Evolutionary conservation across 2,113 vertebrate genomes (phyloP), one percentile per base, ranked within the genome.

Genomic region (Acanthisitta chloris): DNA sequence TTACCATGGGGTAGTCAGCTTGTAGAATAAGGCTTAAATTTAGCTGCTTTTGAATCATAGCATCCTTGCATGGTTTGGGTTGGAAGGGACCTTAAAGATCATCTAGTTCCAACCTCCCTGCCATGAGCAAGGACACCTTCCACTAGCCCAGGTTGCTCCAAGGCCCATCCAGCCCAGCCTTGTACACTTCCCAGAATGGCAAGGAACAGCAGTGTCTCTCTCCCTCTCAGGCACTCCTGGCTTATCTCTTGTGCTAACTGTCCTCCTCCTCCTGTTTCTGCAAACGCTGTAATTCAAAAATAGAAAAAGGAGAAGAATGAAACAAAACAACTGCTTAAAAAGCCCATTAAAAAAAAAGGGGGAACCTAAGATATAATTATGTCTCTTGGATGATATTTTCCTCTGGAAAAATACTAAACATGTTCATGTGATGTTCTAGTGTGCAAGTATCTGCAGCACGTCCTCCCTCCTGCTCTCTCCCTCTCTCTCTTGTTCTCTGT

Each of bases 231-330:
- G 84, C 48, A 65, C n/a, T 46, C 36, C 4, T 90, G 69, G 48
- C 66, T 95, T 72, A 74, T 94, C 80, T 86, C 77, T 51, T 71
- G 78, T 78, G 59, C 78, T 86, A 87, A 19, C 82, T 92, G 87
- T 86, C 84, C 81, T 65, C 88, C 77, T 88, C 82, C 95, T 92
- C 83, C 80, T 90, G 48, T 51, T 96, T 78, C 93, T 97, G 91
- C 86, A 94, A 85, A 79, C 0, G 2, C 45, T 92, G 77, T 87
- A 55, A 76, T 88, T 92, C 52, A 1, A 94, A 96, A 97, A 94
- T 92, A 96, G 96, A 87, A 93, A 93, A 97, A 96, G 90, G 81
- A 95, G 94, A 97, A 95, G 90, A 91, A 95, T 58, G 54, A 96
- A 95, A 74, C 57, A 83, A 80, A 96, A 72, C 79, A 94, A 45